A percentile compares a stretch with the other conserved stretches of the same genome.
Evolutionary conservation across 2,888 invertebrate genomes (phyloP).

Genomic region (Nephrotoma guestfalica): DNA sequence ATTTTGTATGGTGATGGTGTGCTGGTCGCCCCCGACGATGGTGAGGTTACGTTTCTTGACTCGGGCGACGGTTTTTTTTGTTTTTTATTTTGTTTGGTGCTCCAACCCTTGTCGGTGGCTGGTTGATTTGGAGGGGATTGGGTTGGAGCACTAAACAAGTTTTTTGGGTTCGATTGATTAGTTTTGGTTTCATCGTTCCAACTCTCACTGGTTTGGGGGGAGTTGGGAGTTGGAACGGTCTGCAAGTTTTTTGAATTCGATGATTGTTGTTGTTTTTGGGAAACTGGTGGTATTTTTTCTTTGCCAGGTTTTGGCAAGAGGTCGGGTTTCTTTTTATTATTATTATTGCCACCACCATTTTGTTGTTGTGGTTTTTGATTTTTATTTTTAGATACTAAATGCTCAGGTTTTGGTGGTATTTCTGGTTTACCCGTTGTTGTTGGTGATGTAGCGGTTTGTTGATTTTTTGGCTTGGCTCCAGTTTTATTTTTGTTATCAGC

Average conservation of each 20-base stretch:
- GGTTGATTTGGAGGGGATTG: background rate
- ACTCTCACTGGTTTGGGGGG: background rate
- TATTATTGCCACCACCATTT: background rate
- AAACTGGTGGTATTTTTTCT: background rate
- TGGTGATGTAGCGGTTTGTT: background rate
- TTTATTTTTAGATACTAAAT: constrained; percentile 3
- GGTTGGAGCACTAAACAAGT: constrained; percentile 1
- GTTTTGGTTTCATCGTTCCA: background rate
- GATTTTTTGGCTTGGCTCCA: background rate
- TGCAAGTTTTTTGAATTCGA: constrained; percentile 5
- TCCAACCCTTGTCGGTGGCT: background rate
- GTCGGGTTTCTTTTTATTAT: background rate
- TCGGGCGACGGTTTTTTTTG: background rate
- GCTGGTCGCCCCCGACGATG: background rate
- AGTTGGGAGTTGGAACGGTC: background rate
- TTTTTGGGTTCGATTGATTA: background rate
- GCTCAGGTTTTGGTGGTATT: constrained; percentile 8
- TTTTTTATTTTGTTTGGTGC: background rate
- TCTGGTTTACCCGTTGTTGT: constrained; percentile 3
- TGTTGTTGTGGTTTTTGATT: background rate
- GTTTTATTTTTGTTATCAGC: constrained; percentile 1
- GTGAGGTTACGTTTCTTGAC: background rate
- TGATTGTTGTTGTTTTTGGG: background rate
- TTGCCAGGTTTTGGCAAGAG: constrained; percentile 2
- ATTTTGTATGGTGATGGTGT: background rate